Base-by-base conservation (phyloP, 1,140 invertebrate genomes). In the Drosophila elegans region DNA sequence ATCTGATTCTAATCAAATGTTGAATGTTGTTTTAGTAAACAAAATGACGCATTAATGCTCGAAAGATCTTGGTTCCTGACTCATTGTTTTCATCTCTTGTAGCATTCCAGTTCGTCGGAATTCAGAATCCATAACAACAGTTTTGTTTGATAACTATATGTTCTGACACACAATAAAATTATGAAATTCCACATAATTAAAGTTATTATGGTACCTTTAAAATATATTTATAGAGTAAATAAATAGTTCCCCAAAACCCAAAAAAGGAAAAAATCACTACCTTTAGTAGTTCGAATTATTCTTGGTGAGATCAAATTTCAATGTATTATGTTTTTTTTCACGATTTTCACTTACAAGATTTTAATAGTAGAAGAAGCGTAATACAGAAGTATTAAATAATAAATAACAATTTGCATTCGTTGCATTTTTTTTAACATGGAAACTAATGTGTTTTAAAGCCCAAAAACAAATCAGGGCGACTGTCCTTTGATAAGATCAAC, bases 351-450 rank as follows among this genome's bases (percentile, higher is more conserved):
- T 88, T 89, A 84, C 72, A 81, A 84, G 73, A 59, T 74, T 75
- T 71, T 56, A 13, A 71, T 74, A 74, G 59, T 81, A 88, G 72
- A 80, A 74, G 60, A 81, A 85, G 67, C 67, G 64, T 78, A 68
- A 82, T 78, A 57, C 80, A 89, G 78, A 89, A 72, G 85, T 78
- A 72, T 86, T 86, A 85, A 78, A 85, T 85, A 85, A 85, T 85
- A 85, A 85, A 85, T 85, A 86, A 86, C 83, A 86, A 89, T 88
- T 86, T 86, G 83, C 84, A 83, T 86, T 78, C 68, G 78, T 86
- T 81, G 81, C 81, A 79, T 77, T 85, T 84, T 85, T 84, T 66
- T 48, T 81, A 81, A 81, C 80, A 84, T 76, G 78, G 61, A 83
- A 84, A 76, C 78, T 76, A 83, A 82, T 79, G 80, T 68, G 49